These are phyloP conservation scores for Pachymerium ferrugineum DNA, from an alignment of 2,888 invertebrate genomes.

Conservation along the genomic window DNA sequence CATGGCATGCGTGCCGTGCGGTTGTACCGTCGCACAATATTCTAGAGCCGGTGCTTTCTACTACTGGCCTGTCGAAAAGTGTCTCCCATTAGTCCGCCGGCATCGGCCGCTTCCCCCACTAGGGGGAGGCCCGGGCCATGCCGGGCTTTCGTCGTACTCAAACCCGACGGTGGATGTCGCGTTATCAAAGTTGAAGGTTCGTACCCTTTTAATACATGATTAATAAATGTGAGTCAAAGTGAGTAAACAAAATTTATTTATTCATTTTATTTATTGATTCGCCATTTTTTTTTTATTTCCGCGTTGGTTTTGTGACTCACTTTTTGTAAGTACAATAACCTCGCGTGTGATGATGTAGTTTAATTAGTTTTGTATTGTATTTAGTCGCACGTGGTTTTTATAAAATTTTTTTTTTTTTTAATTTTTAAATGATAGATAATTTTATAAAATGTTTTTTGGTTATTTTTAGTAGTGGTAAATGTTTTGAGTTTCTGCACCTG, in stretches of 20 bases:
- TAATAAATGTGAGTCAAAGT: no score
- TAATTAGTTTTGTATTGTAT: neutral
- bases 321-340: neutral
- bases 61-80: neutral
- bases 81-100: neutral
- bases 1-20: neutral
- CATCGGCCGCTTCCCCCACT: neutral
- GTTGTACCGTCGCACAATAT: neutral
- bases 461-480: no score
- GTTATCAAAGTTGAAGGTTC: constrained; percentile 11
- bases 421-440: neutral
- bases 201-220: no score
- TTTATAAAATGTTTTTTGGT: no score
- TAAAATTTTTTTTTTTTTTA: neutral
- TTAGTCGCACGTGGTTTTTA: neutral
- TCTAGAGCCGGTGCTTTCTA: neutral
- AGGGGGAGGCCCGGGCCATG: constrained; percentile 20
- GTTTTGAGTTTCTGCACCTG: no score
- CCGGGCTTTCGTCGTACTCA: constrained; percentile 25
- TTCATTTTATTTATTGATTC: neutral
- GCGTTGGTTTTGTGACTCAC: neutral
- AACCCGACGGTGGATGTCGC: constrained; percentile 17
- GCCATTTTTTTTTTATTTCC: neutral
- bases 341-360: neutral
- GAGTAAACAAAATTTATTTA: neutral